Conservation (phyloP, 1,140 invertebrate genomes). For the Hypsibius dujardini region DNA sequence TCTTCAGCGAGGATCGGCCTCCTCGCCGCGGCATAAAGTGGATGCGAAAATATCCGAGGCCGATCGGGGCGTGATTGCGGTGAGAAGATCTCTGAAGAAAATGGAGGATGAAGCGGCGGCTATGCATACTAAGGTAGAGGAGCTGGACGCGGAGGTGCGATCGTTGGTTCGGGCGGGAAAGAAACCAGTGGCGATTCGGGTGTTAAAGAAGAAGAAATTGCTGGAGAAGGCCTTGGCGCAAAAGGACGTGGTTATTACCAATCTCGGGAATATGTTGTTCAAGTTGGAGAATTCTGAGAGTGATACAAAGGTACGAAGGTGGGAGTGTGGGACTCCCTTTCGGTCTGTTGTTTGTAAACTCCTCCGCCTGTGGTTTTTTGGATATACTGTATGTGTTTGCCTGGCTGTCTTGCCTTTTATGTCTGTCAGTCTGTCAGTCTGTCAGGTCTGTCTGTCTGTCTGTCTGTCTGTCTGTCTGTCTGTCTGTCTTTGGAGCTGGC, state of each 20-base stretch:
- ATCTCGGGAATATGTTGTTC: neutral
- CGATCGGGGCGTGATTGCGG: constrained; percentile 4
- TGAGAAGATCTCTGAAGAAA: neutral
- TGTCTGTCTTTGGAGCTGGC: no score
- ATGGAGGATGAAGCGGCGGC: neutral
- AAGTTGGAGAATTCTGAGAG: constrained; percentile 3
- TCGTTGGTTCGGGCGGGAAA: neutral
- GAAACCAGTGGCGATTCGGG: neutral
- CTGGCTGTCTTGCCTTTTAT: no score
- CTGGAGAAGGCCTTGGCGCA: neutral
- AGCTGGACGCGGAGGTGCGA: neutral
- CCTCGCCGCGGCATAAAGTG: neutral
- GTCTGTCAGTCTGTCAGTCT: no score
- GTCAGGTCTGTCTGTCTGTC: no score
- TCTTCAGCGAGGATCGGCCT: neutral
- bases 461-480: no score
- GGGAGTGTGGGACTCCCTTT: no score
- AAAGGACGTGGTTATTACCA: neutral
- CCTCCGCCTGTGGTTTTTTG: no score
- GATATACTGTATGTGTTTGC: no score
- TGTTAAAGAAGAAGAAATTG: neutral
- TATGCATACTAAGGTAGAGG: neutral
- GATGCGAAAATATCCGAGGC: constrained; percentile 1
- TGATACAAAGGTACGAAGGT: constrained; percentile 8
- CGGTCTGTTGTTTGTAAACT: no score